Evolutionary conservation across 2,113 vertebrate species (phyloP), one percentile per base, ranked within the genome.

Genomic region (Chaenogobius annularis): DNA sequence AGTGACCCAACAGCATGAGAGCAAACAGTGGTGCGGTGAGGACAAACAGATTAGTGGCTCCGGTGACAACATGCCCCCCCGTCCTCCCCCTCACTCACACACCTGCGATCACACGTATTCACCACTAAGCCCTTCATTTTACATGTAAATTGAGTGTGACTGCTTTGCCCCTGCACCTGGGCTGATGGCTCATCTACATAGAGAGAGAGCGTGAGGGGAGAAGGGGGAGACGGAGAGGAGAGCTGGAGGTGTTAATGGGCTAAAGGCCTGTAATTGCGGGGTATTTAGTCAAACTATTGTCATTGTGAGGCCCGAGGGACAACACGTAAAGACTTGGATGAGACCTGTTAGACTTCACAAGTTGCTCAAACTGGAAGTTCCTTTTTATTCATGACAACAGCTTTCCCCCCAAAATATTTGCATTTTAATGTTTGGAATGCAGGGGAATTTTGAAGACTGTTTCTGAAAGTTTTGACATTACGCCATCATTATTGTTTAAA

Each of bases 81-180:
- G 14, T 47, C 82, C 66, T 2, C 55, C 66, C 75, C 61, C 77
- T 48, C 85, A 69, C 84, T 75, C 80, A 79, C 81, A 83, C 88
- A 90, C 90, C 91, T 92, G 89, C 85, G 89, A 81, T 90, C 90
- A 87, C 87, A 84, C 84, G 69, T 85, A 79, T 50, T 69, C 64
- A 54, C 69, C 76, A 76, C 79, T 83, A 78, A 81, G 74, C 85
- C 78, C 69, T 3, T 56, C 59, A 71, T 86, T 92, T 92, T 91
- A 88, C 90, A 92, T 92, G 89, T 88, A 87, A 91, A 92, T 90
- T 76, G 87, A 76, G 73, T 74, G 80, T 66, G 82, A 87, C 90
- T 89, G 88, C 86, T 87, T 86, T 83, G 71, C 65, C 74, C 76
- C 48, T 88, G 89, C 91, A 92, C 91, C 91, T 92, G 90, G 86